Conservation (phyloP, 2,888 invertebrate species). For the Drosophila atripex region DNA sequence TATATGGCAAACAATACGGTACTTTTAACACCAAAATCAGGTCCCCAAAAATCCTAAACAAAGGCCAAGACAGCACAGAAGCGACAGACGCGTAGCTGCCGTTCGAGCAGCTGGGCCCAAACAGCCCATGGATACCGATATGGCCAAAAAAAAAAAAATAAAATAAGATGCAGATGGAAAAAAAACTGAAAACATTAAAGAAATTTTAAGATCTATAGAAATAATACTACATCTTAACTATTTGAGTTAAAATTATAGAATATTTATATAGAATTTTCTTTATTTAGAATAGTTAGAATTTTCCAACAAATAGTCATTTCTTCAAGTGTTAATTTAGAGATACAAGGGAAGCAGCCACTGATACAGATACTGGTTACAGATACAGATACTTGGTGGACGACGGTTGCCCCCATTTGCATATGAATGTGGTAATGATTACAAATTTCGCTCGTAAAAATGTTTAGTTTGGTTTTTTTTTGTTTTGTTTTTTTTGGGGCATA, state of each 20-base stretch:
- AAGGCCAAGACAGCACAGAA: slow-evolving; percentile 78
- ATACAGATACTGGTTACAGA: slow-evolving; percentile 28
- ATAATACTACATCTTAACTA: no score
- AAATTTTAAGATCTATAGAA: background rate
- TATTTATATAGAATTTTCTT: no score
- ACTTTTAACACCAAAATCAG: slow-evolving; percentile 75
- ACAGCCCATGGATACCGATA: slow-evolving; percentile 23
- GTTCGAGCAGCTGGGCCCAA: slow-evolving; percentile 71
- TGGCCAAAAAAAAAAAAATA: slow-evolving; percentile 2
- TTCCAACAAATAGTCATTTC: background rate
- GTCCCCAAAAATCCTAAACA: slow-evolving; percentile 49
- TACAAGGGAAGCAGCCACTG: background rate
- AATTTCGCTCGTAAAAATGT: slow-evolving; percentile 80
- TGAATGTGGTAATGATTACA: slow-evolving; percentile 79
- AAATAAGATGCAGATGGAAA: background rate
- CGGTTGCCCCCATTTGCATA: slow-evolving; percentile 68
- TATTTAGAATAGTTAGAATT: no score
- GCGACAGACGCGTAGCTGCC: slow-evolving; percentile 74
- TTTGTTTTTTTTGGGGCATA: slow-evolving; percentile 66
- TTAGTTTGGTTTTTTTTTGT: slow-evolving; percentile 60
- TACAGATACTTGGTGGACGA: slow-evolving; percentile 41
- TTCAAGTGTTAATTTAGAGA: background rate
- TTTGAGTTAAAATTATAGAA: no score
- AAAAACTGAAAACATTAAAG: background rate
- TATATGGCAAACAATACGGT: slow-evolving; percentile 79